Evolutionary conservation across 2,888 invertebrate species (phyloP), one percentile per base, ranked within the genome.

Genomic region (Dioctria rufipes): DNA sequence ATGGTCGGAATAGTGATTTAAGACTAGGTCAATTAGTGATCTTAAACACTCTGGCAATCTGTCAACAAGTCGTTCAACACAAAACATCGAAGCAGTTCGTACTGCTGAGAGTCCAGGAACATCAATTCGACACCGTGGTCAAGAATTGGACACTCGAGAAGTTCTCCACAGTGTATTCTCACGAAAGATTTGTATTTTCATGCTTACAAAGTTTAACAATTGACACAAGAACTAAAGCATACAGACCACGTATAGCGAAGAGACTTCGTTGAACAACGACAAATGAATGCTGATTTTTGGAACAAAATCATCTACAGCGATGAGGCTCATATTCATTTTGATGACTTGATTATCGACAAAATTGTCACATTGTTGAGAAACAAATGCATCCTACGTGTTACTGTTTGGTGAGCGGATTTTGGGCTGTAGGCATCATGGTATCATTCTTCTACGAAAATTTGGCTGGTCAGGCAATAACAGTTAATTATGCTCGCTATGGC

Each of bases 1-100:
- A 54, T 54, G 71, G 61, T 61, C 61, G 61, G 25, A 63, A 63
- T 63, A 63, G 40, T 63, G 63, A 39, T 40, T 40, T 40, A 9
- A 58, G 63, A 73, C 73, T 73, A 65, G 84, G 84, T 85, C 83
- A 78, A 80, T 86, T 85, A 83, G 83, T 78, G 84, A 86, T 67
- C 60, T 71, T 67, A 82, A 83, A 83, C 81, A 80, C 67, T 80
- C 84, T 83, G 83, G 81, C 67, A 81, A 79, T 82, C 81, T 83
- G 83, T 83, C 65, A 80, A 3, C 2, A 58, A 13, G 58, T 6
- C 58, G 3, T 58, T 4, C 61, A 37, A 39, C 37, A 61, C 80
- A 80, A 49, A 84, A 85, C 60, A 84, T 85, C 80, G 83, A 81
- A 82, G 84, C 84, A 83, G 80, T 84, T 58, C 81, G 81, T 81